phyloP scores from a whole-genome alignment of 2,113 vertebrate genomes.

The Shinisaurus crocodilurus region DNA sequence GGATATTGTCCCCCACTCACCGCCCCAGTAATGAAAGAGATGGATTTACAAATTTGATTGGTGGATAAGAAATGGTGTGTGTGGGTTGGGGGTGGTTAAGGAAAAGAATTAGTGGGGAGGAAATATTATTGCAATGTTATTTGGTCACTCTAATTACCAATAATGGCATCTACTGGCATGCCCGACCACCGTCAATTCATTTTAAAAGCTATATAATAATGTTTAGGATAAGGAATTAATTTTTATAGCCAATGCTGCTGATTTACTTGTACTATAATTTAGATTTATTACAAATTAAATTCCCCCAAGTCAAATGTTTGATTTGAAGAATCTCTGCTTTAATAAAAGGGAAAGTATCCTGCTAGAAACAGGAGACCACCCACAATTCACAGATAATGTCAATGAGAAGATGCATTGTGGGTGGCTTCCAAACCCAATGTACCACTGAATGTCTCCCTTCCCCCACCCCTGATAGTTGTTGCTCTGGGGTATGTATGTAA shows the following conservation, averaged over 20 bases:
- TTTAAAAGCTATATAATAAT: constrained; percentile 73
- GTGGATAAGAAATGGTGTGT: constrained; percentile 35
- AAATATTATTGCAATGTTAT: constrained; percentile 38
- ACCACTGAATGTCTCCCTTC: background rate
- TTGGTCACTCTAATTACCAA: constrained; percentile 75
- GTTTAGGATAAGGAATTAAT: constrained; percentile 77
- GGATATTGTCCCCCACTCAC: background rate
- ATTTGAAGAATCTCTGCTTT: constrained; percentile 25
- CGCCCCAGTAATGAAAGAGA: background rate
- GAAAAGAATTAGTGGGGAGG: constrained; percentile 7
- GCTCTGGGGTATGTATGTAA: background rate
- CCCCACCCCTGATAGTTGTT: background rate
- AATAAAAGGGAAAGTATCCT: background rate
- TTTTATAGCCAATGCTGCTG: constrained; percentile 68
- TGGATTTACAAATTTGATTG: constrained; percentile 32
- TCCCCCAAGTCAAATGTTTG: constrained; percentile 52
- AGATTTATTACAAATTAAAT: constrained; percentile 72
- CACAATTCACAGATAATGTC: background rate
- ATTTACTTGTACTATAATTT: constrained; percentile 63
- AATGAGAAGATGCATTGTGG: background rate
- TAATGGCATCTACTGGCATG: constrained; percentile 60
- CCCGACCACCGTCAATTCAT: constrained; percentile 68
- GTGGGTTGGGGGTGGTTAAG: constrained; percentile 32
- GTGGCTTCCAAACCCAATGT: background rate
- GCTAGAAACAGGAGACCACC: background rate